Evolutionary conservation across 2,888 invertebrate species (phyloP).

Genomic region (Herminia tarsipennalis): DNA sequence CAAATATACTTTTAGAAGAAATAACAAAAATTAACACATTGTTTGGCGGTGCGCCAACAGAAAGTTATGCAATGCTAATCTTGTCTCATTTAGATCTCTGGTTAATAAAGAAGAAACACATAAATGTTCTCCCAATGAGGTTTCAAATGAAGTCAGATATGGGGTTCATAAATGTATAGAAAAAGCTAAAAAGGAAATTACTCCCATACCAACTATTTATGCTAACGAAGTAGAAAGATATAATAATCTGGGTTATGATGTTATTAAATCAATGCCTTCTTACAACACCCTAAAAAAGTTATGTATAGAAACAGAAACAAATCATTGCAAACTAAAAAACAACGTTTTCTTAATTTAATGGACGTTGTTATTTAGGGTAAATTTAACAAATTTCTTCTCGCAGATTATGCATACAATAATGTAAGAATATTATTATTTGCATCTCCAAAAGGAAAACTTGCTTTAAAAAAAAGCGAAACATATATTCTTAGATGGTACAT

Average conservation of each 20-base stretch:
- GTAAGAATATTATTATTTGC: conserved; percentile 2
- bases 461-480: conserved; percentile 7
- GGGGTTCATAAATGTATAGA: too few relatives aligned
- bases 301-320: conserved; percentile 5
- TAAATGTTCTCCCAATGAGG: too few relatives aligned
- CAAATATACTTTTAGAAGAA: not conserved
- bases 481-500: conserved; percentile 10
- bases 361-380: not conserved
- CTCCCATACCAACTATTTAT: too few relatives aligned
- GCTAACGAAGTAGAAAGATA: not conserved
- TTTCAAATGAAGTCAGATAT: too few relatives aligned
- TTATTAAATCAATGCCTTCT: conserved; percentile 5
- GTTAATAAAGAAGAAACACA: too few relatives aligned
- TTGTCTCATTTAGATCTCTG: too few relatives aligned
- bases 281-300: conserved; percentile 2
- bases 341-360: not conserved
- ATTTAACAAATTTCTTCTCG: conserved; percentile 2
- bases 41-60: too few relatives aligned
- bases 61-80: too few relatives aligned
- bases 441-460: conserved; percentile 3
- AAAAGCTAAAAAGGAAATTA: too few relatives aligned
- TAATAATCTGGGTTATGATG: conserved; percentile 2
- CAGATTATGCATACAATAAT: not conserved
- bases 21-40: not conserved
- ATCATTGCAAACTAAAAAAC: conserved; percentile 1